Evolutionary conservation across 2,797 vertebrate genomes (phyloP).

Genomic region (Scleropages formosus): DNA sequence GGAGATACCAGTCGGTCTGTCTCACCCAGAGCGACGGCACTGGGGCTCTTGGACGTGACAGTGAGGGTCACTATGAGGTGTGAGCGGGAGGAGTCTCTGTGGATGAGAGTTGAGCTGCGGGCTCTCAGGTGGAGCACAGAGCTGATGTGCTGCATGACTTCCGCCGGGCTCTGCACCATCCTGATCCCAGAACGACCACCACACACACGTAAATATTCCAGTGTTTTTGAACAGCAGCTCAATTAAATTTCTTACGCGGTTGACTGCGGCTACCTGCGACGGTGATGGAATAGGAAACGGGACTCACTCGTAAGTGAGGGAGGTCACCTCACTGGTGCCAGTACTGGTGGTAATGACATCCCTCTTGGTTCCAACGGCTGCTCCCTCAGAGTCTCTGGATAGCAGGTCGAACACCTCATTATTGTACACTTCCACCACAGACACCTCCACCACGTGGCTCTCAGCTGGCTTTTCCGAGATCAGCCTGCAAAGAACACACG

Average conservation of each 20-base stretch:
- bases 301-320: conserved; percentile 71
- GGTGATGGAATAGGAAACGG: neutral
- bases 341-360: conserved; percentile 71
- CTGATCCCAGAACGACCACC: conserved; percentile 45
- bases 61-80: conserved; percentile 78
- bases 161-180: conserved; percentile 58
- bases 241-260: too few species aligned
- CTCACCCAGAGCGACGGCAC: conserved; percentile 64
- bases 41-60: conserved; percentile 60
- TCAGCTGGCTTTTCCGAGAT: conserved; percentile 72
- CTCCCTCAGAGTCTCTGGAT: conserved; percentile 64
- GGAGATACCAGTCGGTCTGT: neutral
- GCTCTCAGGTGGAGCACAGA: conserved; percentile 64
- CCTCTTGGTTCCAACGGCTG: conserved; percentile 50
- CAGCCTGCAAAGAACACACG: conserved; percentile 60
- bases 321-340: conserved; percentile 64
- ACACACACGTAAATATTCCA: conserved; percentile 16
- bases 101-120: conserved; percentile 72
- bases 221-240: too few species aligned
- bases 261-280: too few species aligned
- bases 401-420: conserved; percentile 82
- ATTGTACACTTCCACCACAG: conserved; percentile 81
- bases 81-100: conserved; percentile 78
- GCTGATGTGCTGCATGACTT: conserved; percentile 68
- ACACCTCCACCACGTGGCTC: conserved; percentile 71